phyloP scores from a whole-genome alignment of 2,113 vertebrate species.

The Crypturellus undulatus region DNA sequence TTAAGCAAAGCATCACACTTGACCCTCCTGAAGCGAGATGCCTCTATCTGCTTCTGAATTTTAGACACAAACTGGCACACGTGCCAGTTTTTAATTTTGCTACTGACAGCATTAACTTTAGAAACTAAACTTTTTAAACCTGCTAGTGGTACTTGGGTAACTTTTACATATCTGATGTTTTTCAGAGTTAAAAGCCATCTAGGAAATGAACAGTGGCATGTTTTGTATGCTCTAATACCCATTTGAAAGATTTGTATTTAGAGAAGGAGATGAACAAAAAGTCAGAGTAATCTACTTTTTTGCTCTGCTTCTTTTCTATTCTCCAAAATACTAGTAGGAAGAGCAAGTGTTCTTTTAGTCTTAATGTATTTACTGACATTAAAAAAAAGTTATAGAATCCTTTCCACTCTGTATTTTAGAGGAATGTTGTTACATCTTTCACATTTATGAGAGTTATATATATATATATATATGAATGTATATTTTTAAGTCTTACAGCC shows the following conservation, averaged over 20 bases:
- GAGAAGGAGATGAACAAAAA: slow-evolving; percentile 19
- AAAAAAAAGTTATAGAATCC: neutral
- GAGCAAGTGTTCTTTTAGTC: neutral
- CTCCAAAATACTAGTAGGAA: neutral
- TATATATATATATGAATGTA: neutral
- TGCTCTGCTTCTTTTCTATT: slow-evolving; percentile 13
- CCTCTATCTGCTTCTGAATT: neutral
- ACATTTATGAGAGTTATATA: neutral
- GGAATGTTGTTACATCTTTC: neutral
- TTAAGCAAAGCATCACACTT: neutral
- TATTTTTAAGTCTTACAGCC: neutral
- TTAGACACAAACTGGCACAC: neutral
- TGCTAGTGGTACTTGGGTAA: neutral
- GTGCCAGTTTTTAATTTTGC: neutral
- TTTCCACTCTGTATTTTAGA: neutral
- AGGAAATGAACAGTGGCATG: neutral
- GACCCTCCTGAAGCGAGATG: neutral
- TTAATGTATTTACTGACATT: neutral
- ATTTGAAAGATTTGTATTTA: slow-evolving; percentile 12
- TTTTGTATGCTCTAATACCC: slow-evolving; percentile 53
- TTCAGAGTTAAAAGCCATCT: neutral
- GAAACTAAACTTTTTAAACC: neutral
- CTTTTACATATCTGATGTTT: slow-evolving; percentile 29
- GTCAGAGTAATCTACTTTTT: slow-evolving; percentile 33
- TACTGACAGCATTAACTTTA: neutral